phyloP scores from a whole-genome alignment of 2,888 invertebrate genomes.

The Strigamia maritima region DNA sequence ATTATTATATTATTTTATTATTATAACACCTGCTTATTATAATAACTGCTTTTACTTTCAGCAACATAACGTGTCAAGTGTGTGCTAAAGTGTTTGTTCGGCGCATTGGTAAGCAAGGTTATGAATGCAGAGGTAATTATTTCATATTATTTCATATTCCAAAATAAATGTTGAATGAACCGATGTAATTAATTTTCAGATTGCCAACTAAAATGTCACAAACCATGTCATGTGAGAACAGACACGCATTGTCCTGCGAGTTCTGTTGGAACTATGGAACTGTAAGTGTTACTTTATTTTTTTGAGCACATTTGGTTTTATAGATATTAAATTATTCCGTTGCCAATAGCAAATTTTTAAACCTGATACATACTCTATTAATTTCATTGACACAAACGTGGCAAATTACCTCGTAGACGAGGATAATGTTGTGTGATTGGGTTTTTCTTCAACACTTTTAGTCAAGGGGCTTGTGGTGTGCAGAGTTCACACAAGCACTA shows the following conservation, averaged over 20 bases:
- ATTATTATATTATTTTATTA: conserved; percentile 42
- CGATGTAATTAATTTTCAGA: conserved; percentile 58
- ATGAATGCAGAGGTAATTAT: conserved; percentile 68
- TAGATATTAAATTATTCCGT: conserved; percentile 1
- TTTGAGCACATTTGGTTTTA: background rate
- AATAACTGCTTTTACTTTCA: conserved; percentile 51
- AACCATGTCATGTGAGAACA: conserved; percentile 86
- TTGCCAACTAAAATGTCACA: conserved; percentile 82
- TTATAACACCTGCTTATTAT: background rate
- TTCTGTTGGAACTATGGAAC: conserved; percentile 84
- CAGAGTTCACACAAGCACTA: background rate
- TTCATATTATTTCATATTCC: background rate
- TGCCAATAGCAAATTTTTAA: conserved; percentile 6
- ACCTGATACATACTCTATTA: background rate
- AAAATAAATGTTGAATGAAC: too few relatives aligned
- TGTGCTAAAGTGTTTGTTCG: conserved; percentile 74
- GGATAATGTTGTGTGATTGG: background rate
- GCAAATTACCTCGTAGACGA: background rate
- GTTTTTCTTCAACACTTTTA: conserved; percentile 2
- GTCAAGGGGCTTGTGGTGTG: conserved; percentile 11
- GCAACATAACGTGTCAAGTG: conserved; percentile 79
- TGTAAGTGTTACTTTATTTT: conserved; percentile 65
- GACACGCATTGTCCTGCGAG: conserved; percentile 75
- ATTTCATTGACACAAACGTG: background rate
- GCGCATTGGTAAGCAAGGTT: conserved; percentile 82